These are phyloP conservation scores for Ariolimax columbianus DNA, from an alignment of 2,888 invertebrate species.

Conservation along the genomic window DNA sequence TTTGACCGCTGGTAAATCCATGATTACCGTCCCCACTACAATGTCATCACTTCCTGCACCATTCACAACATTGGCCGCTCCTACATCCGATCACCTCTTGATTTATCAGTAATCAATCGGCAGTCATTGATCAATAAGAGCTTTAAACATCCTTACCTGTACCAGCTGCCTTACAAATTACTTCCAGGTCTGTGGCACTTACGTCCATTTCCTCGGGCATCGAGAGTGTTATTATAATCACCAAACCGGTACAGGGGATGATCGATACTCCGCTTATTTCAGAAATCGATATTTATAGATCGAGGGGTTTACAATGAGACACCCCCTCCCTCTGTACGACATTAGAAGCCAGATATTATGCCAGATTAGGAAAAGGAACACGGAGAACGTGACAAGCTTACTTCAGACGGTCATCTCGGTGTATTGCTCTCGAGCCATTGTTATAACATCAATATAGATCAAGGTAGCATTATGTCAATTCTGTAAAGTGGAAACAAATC, in stretches of 20 bases:
- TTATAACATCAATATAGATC: too few species aligned
- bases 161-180: background rate
- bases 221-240: background rate
- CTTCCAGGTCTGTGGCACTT: background rate
- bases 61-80: background rate
- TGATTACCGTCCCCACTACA: too few species aligned
- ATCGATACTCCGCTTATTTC: background rate
- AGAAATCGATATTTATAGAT: background rate
- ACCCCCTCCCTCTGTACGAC: too few species aligned
- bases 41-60: background rate
- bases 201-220: background rate
- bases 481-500: too few species aligned
- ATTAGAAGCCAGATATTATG: too few species aligned
- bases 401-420: too few species aligned
- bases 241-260: background rate
- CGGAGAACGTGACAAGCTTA: too few species aligned
- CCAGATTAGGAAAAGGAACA: too few species aligned
- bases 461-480: too few species aligned
- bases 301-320: too few species aligned
- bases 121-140: background rate
- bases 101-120: background rate
- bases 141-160: background rate
- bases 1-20: too few species aligned
- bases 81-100: background rate
- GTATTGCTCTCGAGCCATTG: too few species aligned